Conservation (phyloP, 2,888 invertebrate genomes). For the Atrina japonica region DNA sequence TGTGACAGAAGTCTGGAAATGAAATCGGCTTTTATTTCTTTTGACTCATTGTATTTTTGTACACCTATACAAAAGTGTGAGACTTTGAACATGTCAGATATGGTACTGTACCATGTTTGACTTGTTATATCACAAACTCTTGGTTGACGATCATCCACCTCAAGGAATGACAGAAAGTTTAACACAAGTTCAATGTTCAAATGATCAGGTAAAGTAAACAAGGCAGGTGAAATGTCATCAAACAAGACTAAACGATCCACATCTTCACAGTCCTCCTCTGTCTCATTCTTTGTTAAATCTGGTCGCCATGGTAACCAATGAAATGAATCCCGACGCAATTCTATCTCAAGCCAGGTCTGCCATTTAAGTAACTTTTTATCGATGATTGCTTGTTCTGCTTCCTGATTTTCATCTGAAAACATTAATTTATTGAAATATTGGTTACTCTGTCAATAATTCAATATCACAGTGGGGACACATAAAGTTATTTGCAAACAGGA, state of each 20-base stretch:
- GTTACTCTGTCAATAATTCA: no score
- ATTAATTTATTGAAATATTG: no score
- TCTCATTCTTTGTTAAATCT: slow-evolving; percentile 65
- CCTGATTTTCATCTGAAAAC: slow-evolving; percentile 52
- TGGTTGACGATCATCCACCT: slow-evolving; percentile 5
- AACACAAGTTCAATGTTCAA: slow-evolving; percentile 39
- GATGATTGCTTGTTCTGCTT: slow-evolving; percentile 64
- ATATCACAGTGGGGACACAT: no score
- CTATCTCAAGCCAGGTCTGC: slow-evolving; percentile 78
- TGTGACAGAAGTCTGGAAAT: slow-evolving; percentile 50
- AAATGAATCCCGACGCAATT: slow-evolving; percentile 72
- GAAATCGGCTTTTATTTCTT: slow-evolving; percentile 29
- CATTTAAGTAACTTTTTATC: slow-evolving; percentile 49
- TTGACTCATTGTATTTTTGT: not conserved
- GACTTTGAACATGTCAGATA: slow-evolving; percentile 6
- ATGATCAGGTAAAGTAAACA: slow-evolving; percentile 60
- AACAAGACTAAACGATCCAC: slow-evolving; percentile 79
- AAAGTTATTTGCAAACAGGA: no score
- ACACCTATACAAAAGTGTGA: not conserved
- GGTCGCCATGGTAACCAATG: slow-evolving; percentile 81
- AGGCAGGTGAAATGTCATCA: slow-evolving; percentile 76
- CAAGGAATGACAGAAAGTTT: slow-evolving; percentile 45
- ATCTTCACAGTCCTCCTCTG: slow-evolving; percentile 80
- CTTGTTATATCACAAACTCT: not conserved
- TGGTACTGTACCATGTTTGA: not conserved